These are phyloP conservation scores for Leuciscus idus DNA, from an alignment of 2,113 vertebrate species.

Conservation along the genomic window DNA sequence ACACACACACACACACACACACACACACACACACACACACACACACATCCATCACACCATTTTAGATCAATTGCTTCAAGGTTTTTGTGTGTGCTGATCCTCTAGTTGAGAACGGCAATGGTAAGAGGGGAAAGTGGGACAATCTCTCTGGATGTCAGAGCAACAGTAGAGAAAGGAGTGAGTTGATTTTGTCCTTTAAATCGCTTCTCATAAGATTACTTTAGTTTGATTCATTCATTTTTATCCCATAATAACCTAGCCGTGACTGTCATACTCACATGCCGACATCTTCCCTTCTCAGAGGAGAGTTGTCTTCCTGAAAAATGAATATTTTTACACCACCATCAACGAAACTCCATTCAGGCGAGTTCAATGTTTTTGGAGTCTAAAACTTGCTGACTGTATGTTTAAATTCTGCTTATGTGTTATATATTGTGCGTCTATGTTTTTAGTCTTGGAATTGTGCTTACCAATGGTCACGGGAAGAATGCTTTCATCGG, in stretches of 20 bases:
- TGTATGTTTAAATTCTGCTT: no score
- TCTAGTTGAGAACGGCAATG: constrained; percentile 92
- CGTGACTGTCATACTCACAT: not conserved
- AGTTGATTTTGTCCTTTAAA: constrained; percentile 62
- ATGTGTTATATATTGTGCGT: not conserved
- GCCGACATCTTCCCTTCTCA: constrained; percentile 57
- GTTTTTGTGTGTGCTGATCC: constrained; percentile 36
- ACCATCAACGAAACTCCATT: constrained; percentile 93
- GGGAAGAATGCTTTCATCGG: constrained; percentile 89
- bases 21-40: not conserved
- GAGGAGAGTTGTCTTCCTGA: constrained; percentile 91
- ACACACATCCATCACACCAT: not conserved
- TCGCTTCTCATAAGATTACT: not conserved
- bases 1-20: constrained; percentile 5
- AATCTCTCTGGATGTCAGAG: constrained; percentile 87
- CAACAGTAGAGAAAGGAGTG: constrained; percentile 92
- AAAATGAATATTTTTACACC: constrained; percentile 94
- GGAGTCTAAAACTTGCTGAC: no score
- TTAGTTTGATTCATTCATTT: not conserved
- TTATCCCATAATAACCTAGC: not conserved
- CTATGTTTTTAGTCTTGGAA: constrained; percentile 79
- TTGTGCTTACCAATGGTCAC: constrained; percentile 86
- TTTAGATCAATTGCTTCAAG: constrained; percentile 13
- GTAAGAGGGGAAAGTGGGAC: constrained; percentile 91
- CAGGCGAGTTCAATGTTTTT: constrained; percentile 74